Percentiles rank a stretch among this genome's conserved stretches.
Conservation (phyloP, 2,888 invertebrate species). For the Ptychoptera contaminata region DNA sequence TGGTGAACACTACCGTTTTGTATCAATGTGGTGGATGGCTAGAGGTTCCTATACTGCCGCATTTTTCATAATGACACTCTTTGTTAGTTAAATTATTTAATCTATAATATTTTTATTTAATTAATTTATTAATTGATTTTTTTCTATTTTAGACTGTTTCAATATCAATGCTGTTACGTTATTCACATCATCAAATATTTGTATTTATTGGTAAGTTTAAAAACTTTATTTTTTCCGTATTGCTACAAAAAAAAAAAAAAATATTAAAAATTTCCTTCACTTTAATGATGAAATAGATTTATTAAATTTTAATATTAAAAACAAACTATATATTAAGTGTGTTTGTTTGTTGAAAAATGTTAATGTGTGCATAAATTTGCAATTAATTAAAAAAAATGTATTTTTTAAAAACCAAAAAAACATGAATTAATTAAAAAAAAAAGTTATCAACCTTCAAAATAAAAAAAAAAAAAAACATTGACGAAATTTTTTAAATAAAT, state of each 20-base stretch:
- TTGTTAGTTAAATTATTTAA: conserved; percentile 58
- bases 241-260: too few relatives aligned
- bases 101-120: not conserved
- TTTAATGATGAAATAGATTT: too few relatives aligned
- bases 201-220: conserved; percentile 84
- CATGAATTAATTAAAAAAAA: too few relatives aligned
- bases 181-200: conserved; percentile 99
- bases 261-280: too few relatives aligned
- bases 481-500: too few relatives aligned
- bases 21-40: conserved; percentile 93
- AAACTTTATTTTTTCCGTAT: too few relatives aligned
- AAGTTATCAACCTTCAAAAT: too few relatives aligned
- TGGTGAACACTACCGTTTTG: conserved; percentile 96
- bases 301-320: too few relatives aligned
- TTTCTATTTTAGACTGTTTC: conserved; percentile 80
- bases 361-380: not conserved
- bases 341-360: not conserved
- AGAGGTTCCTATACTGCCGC: conserved; percentile 90
- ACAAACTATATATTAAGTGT: too few relatives aligned
- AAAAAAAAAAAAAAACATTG: too few relatives aligned
- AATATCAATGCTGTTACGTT: conserved; percentile 92
- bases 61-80: conserved; percentile 93
- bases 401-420: too few relatives aligned
- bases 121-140: not conserved
- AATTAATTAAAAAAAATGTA: not conserved